Conservation (phyloP, 2,113 vertebrate genomes). For the Echinops telfairi region DNA sequence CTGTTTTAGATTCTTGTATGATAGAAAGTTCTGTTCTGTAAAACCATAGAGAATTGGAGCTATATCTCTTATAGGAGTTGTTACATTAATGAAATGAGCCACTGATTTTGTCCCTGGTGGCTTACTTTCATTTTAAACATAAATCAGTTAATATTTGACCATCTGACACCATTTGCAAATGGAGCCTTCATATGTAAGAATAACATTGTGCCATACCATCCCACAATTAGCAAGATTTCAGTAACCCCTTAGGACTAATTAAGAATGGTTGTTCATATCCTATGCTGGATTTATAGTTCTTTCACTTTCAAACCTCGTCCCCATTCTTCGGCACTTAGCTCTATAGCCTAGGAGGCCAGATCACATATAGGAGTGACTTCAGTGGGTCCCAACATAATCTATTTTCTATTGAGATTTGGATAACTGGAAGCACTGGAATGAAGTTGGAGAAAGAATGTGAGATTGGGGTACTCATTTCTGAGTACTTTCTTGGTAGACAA, state of each 20-base stretch:
- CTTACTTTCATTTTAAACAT: not conserved
- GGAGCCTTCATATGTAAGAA: not conserved
- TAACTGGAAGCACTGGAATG: not conserved
- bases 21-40: not conserved
- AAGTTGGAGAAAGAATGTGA: not conserved
- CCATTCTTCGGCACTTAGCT: not conserved
- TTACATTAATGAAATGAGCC: not conserved
- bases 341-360: not conserved
- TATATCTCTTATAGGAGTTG: not conserved
- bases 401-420: not conserved
- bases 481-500: not conserved
- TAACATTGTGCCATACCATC: not conserved
- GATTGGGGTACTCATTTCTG: not conserved
- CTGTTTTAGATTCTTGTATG: not conserved
- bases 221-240: not conserved
- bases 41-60: not conserved
- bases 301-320: not conserved
- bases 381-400: not conserved
- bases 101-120: not conserved
- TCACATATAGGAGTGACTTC: not conserved
- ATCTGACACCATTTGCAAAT: not conserved
- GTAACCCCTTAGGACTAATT: not conserved
- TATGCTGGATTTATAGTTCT: not conserved
- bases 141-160: not conserved
- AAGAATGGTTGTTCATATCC: not conserved